Base-by-base conservation (phyloP, 1,140 invertebrate species). In the Schlechtendalia chinensis region DNA sequence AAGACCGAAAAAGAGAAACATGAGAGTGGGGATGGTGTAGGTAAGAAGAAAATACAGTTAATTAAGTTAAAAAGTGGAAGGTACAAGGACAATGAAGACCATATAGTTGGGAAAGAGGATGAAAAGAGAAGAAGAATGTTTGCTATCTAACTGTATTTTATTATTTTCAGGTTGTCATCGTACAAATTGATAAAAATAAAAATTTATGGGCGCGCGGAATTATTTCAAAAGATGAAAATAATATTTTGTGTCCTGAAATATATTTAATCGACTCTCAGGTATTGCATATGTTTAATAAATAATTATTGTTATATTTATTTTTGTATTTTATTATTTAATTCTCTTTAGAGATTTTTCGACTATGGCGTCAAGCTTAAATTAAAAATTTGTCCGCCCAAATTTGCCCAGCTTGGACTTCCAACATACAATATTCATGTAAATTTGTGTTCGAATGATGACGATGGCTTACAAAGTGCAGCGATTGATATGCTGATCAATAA, bases 211-310 rank as follows among this genome's bases (percentile, higher is more conserved):
- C 19, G 0, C 71, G 71, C 1, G 54, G 71, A n/a, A 74, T 74
- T n/a, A 74, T 74, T 32, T 56, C 71, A 56, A 74, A 56, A 17
- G 1, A 24, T 27, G 0, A 5, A 10, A 8, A 10, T 12, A 10
- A 29, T 6, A 12, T 19, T 6, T 27, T 5, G 4, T 11, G 1
- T 4, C 53, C 53, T 6, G 27, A 74, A 58, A n/a, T 74, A 56
- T 74, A 74, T 58, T 74, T 74, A 32, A 74, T 74, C 11, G 71
- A 74, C 50, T 56, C 10, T n/a, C 71, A 74, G 71, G 71, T 74
- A 74, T 16, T n/a, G 4, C 19, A n/a, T 72, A 19, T 6, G 5
- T 24, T 53, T 3, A 50, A 27, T 0, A 27, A 8, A 27, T 61
- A 61, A 27, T 61, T 61, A 4, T 61, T 24, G n/a, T n/a, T n/a